Evolutionary conservation across 30 jellyfish, hydroid and myxozoan species (phyloP).

Genomic region (Phacellophora camtschatica): DNA sequence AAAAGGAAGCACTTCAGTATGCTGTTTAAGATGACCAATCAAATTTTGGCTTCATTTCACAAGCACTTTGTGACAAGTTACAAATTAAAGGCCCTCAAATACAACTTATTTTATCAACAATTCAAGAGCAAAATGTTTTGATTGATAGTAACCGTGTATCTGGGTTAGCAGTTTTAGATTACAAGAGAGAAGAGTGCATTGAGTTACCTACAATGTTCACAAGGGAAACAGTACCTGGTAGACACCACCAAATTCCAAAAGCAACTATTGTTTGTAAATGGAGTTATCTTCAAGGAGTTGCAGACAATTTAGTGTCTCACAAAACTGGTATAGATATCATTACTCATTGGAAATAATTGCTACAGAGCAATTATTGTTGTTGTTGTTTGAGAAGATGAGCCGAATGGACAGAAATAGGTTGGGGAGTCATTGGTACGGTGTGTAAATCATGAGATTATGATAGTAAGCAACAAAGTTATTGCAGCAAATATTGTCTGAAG

Average conservation of each 20-base stretch:
- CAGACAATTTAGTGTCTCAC: not conserved
- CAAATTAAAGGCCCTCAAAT: not conserved
- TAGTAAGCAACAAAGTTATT: not conserved
- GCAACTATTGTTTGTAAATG: not conserved
- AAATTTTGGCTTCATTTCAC: not conserved
- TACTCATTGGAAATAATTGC: not conserved
- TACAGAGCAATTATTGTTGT: not conserved
- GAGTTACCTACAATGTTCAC: too few species aligned
- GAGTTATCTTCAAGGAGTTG: not conserved
- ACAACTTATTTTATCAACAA: not conserved
- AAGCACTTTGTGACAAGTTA: not conserved
- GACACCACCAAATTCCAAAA: not conserved
- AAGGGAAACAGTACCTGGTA: not conserved
- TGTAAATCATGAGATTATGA: not conserved
- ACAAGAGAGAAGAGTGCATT: too few species aligned
- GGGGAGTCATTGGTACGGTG: not conserved
- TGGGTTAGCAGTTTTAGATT: too few species aligned
- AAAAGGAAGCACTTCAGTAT: not conserved
- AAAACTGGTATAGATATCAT: not conserved
- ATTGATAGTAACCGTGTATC: not conserved
- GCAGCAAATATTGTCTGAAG: constrained; percentile 37
- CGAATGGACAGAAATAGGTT: not conserved
- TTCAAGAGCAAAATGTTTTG: not conserved
- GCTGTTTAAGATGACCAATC: not conserved
- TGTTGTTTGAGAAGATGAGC: not conserved